Evolutionary conservation across 1,140 invertebrate genomes (phyloP), one percentile per base, ranked within the genome.

Genomic region (Pogonomyrmex californicus): DNA sequence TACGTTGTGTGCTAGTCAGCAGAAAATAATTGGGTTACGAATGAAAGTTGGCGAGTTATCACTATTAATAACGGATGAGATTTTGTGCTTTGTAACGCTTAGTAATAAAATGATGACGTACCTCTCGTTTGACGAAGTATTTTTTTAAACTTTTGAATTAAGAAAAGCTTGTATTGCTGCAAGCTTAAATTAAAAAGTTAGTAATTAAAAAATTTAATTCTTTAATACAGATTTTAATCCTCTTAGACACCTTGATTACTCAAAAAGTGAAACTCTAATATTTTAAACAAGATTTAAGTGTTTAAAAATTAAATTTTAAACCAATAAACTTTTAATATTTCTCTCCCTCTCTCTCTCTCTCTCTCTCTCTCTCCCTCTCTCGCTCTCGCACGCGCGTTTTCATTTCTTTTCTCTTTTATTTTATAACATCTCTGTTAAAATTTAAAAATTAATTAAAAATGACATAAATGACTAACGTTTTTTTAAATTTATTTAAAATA

Each of bases 161-260:
- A 75, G 23, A 75, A 2, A 56, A 56, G 49, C 6, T 0, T 73
- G 17, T 56, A 73, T 0, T 56, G 36, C 54, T 36, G 33, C 49
- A 73, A 68, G 23, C 51, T 71, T 1, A 73, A 71, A 73, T 17
- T 14, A 6, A 54, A 73, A 73, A n/a, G 56, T 73, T 56, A 73
- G 23, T 23, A 23, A 23, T 38, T 56, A 12, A 56, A 41, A 73
- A 44, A 23, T 4, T 23, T 38, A 2, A 23, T 49, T 54, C 0
- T 73, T 73, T 36, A 73, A 23, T 41, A 38, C 9, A 73, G 9
- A 41, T 73, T 41, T 56, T 41, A 41, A n/a, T 73, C 10, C 2
- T 56, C 4, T 56, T 23, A 41, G 38, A 56, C 54, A 23, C 17
- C 38, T 56, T 73, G n/a, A 75, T 58, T 75, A 75, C 38, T 14